Conservation (phyloP, 2,888 invertebrate species). For the Agrochola lota region DNA sequence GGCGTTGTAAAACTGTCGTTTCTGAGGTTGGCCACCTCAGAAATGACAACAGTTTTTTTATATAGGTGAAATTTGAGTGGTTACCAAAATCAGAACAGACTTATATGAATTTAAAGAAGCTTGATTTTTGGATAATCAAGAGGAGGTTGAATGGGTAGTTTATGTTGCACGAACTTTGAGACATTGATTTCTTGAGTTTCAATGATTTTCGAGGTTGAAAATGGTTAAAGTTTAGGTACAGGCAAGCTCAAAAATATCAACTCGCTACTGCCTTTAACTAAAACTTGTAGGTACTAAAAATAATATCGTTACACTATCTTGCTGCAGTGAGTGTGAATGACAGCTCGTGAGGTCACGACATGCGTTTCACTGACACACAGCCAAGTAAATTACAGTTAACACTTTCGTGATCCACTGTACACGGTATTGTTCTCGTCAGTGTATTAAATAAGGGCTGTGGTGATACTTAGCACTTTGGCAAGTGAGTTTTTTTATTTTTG, state of each 20-base stretch:
- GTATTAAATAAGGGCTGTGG: neutral
- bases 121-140: too few relatives aligned
- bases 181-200: neutral
- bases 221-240: neutral
- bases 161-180: neutral
- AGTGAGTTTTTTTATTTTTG: neutral
- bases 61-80: too few relatives aligned
- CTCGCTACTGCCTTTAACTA: constrained; percentile 33
- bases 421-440: constrained; percentile 2
- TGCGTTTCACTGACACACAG: constrained; percentile 60
- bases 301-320: constrained; percentile 69
- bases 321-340: constrained; percentile 72
- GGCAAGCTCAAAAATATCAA: neutral
- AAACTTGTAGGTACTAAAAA: constrained; percentile 61
- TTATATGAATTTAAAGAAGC: too few relatives aligned
- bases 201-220: too few relatives aligned
- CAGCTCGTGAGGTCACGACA: constrained; percentile 75
- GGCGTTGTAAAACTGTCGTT: neutral
- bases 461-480: neutral
- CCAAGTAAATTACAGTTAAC: constrained; percentile 33
- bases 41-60: too few relatives aligned
- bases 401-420: constrained; percentile 47
- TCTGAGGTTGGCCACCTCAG: too few relatives aligned
- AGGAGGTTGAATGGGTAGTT: too few relatives aligned
- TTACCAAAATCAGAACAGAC: neutral